Percentiles rank a stretch among this genome's conserved stretches.
phyloP scores from a whole-genome alignment of 64 coral and sea anemone genomes.

The Montipora efflorescens region DNA sequence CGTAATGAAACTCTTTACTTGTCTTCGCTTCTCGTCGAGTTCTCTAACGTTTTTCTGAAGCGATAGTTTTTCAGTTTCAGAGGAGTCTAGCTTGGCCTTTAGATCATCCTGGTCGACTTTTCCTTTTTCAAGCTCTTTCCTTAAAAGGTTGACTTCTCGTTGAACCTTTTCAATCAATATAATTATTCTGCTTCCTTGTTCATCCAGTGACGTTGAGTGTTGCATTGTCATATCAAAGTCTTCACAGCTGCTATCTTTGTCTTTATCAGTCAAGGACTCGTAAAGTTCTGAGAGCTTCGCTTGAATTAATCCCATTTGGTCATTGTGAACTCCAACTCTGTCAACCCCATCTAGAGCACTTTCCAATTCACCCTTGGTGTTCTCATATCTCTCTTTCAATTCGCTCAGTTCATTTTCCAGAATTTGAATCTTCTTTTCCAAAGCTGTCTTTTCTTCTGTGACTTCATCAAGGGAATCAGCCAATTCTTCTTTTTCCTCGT shows the following conservation, averaged over 20 bases:
- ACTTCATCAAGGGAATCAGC: conserved; percentile 83
- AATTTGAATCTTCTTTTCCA: conserved; percentile 66
- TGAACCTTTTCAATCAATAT: conserved; percentile 36
- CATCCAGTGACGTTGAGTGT: conserved; percentile 41
- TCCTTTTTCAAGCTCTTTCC: conserved; percentile 39
- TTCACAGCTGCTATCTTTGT: conserved; percentile 33
- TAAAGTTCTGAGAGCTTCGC: conserved; percentile 46
- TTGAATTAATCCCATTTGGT: conserved; percentile 57
- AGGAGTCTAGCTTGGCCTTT: conserved; percentile 29
- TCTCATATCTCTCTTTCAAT: conserved; percentile 34
- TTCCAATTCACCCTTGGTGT: neutral
- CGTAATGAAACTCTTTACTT: conserved; percentile 89
- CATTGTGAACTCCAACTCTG: conserved; percentile 10
- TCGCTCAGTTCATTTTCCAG: conserved; percentile 63
- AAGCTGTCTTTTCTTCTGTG: conserved; percentile 68
- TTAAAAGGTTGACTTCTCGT: conserved; percentile 48
- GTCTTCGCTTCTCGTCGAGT: conserved; percentile 86
- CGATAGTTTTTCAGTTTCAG: conserved; percentile 66
- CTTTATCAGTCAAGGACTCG: conserved; percentile 26
- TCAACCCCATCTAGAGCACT: neutral
- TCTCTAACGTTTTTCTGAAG: conserved; percentile 88
- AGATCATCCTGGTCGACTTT: conserved; percentile 38
- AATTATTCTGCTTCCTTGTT: conserved; percentile 20
- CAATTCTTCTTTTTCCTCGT: conserved; percentile 86
- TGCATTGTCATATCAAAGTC: neutral